phyloP scores from a whole-genome alignment of 2,113 vertebrate genomes.

The Phyllopteryx taeniolatus region DNA sequence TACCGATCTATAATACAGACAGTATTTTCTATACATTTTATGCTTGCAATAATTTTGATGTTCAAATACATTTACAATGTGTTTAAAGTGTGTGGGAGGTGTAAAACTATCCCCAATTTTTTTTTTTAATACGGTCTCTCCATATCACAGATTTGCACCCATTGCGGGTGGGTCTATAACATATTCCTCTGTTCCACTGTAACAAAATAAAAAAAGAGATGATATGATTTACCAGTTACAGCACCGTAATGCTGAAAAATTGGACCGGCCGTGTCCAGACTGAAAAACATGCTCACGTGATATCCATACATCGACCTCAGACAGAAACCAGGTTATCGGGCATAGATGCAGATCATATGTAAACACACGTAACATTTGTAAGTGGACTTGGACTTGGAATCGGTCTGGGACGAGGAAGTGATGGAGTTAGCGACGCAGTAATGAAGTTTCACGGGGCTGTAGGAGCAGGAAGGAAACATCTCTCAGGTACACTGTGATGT shows the following conservation, averaged over 20 bases:
- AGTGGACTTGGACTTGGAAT: conserved; percentile 24
- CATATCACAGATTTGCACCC: no score
- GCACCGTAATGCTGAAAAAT: neutral
- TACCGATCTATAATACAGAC: no score
- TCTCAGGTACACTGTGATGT: conserved; percentile 65
- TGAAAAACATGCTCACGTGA: neutral
- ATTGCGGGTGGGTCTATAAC: no score
- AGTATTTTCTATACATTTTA: no score
- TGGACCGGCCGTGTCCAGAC: neutral
- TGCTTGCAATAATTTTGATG: no score
- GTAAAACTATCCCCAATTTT: no score
- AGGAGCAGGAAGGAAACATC: conserved; percentile 67
- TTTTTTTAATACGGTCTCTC: no score
- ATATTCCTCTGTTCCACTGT: neutral
- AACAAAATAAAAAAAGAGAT: neutral
- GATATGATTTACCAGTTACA: neutral
- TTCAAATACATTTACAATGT: no score
- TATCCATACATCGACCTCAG: neutral
- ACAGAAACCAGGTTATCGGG: neutral
- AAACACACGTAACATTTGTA: neutral
- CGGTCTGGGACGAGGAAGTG: conserved; percentile 44
- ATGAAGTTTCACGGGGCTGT: conserved; percentile 61
- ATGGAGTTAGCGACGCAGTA: conserved; percentile 51
- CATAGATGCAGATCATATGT: neutral
- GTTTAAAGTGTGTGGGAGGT: no score